Conservation (phyloP, 1,140 invertebrate genomes). For the Ganaspis sp. region DNA sequence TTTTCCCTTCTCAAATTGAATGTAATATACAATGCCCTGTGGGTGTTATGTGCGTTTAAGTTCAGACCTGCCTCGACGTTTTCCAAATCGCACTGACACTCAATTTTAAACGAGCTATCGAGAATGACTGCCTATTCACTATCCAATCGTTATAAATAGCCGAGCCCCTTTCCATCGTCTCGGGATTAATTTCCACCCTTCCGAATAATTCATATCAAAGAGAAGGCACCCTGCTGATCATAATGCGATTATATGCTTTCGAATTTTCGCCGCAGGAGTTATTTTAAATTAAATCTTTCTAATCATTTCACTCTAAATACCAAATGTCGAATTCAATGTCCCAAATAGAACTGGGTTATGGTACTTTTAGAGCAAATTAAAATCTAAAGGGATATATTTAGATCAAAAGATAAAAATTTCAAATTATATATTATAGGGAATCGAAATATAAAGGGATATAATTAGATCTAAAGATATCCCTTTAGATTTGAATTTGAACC, state of each 20-base stretch:
- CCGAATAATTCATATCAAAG: conserved; percentile 13
- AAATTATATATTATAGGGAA: too few relatives aligned
- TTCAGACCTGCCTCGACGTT: neutral
- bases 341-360: neutral
- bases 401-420: too few relatives aligned
- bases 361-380: neutral
- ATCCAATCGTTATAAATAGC: conserved; percentile 11
- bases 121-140: conserved; percentile 8
- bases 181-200: conserved; percentile 1
- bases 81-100: neutral
- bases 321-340: neutral
- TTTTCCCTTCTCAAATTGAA: neutral
- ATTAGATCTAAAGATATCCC: too few relatives aligned
- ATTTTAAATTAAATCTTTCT: neutral
- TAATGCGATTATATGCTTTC: conserved; percentile 10
- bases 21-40: neutral
- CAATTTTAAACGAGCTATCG: conserved; percentile 16
- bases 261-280: neutral
- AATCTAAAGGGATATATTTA: neutral
- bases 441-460: too few relatives aligned
- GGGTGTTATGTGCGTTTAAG: neutral
- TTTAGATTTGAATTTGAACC: too few relatives aligned
- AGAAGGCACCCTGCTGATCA: conserved; percentile 10
- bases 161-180: neutral
- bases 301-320: neutral